Evolutionary conservation across 2,113 vertebrate species (phyloP).

Genomic region (Chlamydotis undulata): DNA sequence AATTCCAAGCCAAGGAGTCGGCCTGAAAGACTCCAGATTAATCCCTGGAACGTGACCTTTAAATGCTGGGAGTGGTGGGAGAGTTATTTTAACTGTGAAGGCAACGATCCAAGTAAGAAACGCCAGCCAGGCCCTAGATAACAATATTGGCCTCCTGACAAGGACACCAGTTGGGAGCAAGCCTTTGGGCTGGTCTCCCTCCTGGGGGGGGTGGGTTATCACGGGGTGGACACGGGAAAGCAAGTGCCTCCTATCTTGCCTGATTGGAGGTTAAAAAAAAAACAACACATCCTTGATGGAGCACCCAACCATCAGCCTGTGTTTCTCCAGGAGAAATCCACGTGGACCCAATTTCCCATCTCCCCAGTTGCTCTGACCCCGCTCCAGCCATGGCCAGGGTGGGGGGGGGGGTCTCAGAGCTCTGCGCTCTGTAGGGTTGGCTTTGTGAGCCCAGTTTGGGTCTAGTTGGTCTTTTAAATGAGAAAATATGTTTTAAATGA

Average conservation of each 20-base stretch:
- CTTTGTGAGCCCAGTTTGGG: background rate
- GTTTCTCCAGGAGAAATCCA: background rate
- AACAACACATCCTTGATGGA: too few relatives aligned
- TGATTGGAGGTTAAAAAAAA: background rate
- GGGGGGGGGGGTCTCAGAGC: accelerated
- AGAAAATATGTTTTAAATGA: background rate
- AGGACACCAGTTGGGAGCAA: background rate
- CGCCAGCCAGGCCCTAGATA: slow-evolving; percentile 40
- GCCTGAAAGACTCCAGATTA: background rate
- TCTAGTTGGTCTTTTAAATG: background rate
- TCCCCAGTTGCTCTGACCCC: background rate
- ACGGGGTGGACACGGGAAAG: accelerated
- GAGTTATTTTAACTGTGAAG: slow-evolving; percentile 6
- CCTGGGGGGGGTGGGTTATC: accelerated
- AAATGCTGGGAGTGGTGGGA: slow-evolving; percentile 26
- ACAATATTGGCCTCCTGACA: slow-evolving; percentile 39
- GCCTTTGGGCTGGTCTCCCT: background rate
- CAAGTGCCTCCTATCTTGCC: background rate
- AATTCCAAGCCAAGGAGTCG: background rate
- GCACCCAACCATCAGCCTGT: background rate
- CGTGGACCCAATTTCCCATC: background rate
- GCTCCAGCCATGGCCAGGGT: background rate
- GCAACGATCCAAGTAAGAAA: slow-evolving; percentile 6
- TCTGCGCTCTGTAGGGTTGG: background rate
- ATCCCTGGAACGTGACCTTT: slow-evolving; percentile 48